These are phyloP conservation scores for Brachynemurus nebulosus DNA, from an alignment of 2,888 invertebrate genomes.

Conservation along the genomic window DNA sequence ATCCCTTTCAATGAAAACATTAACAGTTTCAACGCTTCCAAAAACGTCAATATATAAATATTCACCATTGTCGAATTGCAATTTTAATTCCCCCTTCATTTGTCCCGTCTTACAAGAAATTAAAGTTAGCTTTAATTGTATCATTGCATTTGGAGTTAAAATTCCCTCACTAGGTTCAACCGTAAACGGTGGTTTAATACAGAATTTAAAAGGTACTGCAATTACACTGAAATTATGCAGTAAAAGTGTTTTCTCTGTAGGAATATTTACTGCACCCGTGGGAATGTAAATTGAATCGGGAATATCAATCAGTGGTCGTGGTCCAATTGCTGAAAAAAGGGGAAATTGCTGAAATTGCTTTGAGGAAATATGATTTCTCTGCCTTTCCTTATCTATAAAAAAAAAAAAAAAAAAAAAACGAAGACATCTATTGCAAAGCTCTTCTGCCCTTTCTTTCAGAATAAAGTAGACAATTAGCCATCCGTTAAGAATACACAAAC, in stretches of 20 bases:
- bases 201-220: constrained; percentile 34
- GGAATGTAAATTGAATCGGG: constrained; percentile 41
- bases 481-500: no score
- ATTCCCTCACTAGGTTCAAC: constrained; percentile 37
- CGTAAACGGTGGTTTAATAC: constrained; percentile 34
- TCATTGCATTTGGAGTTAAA: constrained; percentile 34
- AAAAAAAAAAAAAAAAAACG: no score
- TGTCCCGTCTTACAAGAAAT: constrained; percentile 35
- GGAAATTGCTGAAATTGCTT: no score
- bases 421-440: no score
- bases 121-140: constrained; percentile 37
- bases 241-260: constrained; percentile 33
- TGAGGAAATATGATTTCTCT: no score
- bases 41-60: constrained; percentile 32
- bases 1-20: constrained; percentile 36
- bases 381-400: no score
- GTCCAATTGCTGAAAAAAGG: constrained; percentile 35
- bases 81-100: constrained; percentile 26
- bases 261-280: constrained; percentile 37
- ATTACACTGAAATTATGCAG: constrained; percentile 40
- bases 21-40: constrained; percentile 34
- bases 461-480: no score
- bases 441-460: no score
- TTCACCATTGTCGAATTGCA: constrained; percentile 37
- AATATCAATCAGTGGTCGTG: constrained; percentile 41